A percentile compares a stretch with the other conserved stretches of the same genome.
Conservation (phyloP, 2,797 vertebrate genomes). For the Clarias laeviceps region DNA sequence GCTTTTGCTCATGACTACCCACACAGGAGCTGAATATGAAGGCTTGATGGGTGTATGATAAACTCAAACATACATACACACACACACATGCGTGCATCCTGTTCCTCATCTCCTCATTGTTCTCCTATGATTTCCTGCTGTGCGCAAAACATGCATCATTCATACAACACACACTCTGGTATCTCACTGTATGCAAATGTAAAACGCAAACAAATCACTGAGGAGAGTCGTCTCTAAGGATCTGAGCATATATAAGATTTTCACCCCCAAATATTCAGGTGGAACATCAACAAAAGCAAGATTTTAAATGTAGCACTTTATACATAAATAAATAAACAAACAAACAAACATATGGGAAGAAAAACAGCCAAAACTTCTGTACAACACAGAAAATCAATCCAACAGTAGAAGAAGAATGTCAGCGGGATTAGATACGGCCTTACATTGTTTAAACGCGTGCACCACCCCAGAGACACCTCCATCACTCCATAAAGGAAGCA, state of each 20-base stretch:
- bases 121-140: constrained; percentile 61
- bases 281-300: background rate
- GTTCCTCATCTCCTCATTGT: constrained; percentile 59
- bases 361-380: background rate
- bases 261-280: background rate
- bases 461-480: constrained; percentile 45
- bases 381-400: constrained; percentile 18
- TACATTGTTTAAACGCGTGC: constrained; percentile 45
- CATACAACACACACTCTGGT: constrained; percentile 37
- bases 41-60: constrained; percentile 1
- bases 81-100: constrained; percentile 45
- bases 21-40: constrained; percentile 35
- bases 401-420: constrained; percentile 20
- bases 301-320: background rate
- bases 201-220: constrained; percentile 25
- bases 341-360: background rate
- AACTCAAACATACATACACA: constrained; percentile 30
- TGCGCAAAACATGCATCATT: constrained; percentile 37
- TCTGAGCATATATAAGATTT: background rate
- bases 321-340: background rate
- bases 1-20: constrained; percentile 15
- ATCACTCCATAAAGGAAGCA: constrained; percentile 36
- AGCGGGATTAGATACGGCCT: constrained; percentile 25
- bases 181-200: background rate
- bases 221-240: no score